phyloP scores from a whole-genome alignment of 2,797 vertebrate genomes.

The Dendrocincla tyrannina region DNA sequence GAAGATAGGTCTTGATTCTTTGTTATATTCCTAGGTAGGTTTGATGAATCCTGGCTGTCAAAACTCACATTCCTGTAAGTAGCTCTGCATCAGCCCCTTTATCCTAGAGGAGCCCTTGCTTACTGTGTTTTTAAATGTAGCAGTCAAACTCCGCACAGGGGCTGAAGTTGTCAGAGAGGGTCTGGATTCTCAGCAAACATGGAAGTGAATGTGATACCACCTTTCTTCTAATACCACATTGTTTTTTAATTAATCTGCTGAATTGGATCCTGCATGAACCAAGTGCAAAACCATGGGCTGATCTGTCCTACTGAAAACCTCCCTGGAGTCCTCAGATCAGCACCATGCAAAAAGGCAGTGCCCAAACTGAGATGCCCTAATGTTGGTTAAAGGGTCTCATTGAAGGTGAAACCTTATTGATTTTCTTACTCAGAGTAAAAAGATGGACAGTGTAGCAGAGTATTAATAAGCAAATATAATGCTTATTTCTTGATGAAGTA shows the following conservation, averaged over 20 bases:
- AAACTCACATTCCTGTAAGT: background rate
- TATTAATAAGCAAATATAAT: background rate
- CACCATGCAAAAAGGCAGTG: background rate
- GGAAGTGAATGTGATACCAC: background rate
- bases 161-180: background rate
- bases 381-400: background rate
- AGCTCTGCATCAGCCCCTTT: conserved; percentile 25
- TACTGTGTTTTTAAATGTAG: background rate
- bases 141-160: background rate
- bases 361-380: background rate
- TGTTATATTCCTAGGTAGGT: background rate
- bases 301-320: background rate
- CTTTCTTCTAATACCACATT: background rate
- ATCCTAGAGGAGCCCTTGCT: background rate
- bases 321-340: background rate
- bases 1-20: conserved; percentile 26
- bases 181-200: background rate
- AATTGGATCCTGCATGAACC: background rate
- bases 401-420: background rate
- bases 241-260: background rate
- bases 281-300: background rate
- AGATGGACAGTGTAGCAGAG: background rate
- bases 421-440: background rate
- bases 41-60: background rate
- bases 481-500: background rate